A percentile compares a stretch with the other conserved stretches of the same genome.
phyloP scores from a whole-genome alignment of 1,140 invertebrate genomes.

The Drosophila ananassae region DNA sequence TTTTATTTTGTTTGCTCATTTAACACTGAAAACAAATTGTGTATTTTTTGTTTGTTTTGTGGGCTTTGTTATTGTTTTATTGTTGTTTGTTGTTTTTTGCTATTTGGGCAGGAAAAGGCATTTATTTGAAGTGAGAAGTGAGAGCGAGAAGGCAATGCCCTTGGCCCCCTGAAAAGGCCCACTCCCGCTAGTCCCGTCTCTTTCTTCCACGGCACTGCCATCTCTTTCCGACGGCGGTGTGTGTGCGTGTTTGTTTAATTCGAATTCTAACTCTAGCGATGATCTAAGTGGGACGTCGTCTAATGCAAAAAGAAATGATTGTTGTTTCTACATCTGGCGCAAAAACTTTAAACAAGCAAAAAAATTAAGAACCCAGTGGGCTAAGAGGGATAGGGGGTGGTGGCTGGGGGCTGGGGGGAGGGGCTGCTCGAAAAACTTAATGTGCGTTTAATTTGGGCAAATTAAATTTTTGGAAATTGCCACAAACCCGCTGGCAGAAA shows the following conservation, averaged over 20 bases:
- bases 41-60: conserved; percentile 38
- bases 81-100: conserved; percentile 24
- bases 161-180: conserved; percentile 18
- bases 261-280: conserved; percentile 78
- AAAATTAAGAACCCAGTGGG: not conserved
- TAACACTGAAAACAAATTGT: conserved; percentile 55
- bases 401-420: too few relatives aligned
- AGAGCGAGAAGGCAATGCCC: conserved; percentile 1
- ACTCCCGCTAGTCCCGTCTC: conserved; percentile 1
- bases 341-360: conserved; percentile 53
- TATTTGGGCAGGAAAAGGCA: conserved; percentile 8
- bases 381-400: too few relatives aligned
- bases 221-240: not conserved
- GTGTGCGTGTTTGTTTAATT: conserved; percentile 72
- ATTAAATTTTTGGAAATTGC: conserved; percentile 57
- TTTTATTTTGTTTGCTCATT: conserved; percentile 60
- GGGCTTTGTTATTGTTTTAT: conserved; percentile 42
- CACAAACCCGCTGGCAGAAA: conserved; percentile 1
- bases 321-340: conserved; percentile 63
- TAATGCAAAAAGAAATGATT: conserved; percentile 50
- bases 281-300: conserved; percentile 76
- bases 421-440: conserved; percentile 59
- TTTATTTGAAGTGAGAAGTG: conserved; percentile 20
- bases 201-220: not conserved
- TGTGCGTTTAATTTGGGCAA: conserved; percentile 76